Conservation (phyloP, 2,797 vertebrate species). For the Pipistrellus kuhlii region DNA sequence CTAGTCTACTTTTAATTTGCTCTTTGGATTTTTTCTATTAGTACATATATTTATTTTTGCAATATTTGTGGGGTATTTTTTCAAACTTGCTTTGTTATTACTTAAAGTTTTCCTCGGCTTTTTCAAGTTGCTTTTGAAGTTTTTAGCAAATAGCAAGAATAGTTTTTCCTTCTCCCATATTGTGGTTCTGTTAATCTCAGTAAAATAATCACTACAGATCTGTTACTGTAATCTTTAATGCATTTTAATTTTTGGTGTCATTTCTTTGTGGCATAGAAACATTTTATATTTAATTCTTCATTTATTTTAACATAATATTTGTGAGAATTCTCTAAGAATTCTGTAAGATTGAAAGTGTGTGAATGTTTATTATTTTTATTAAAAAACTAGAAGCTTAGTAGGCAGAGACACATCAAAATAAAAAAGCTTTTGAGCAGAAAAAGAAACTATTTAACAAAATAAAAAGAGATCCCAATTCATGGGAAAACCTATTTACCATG, state of each 20-base stretch:
- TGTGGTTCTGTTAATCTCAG: background rate
- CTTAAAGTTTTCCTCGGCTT: background rate
- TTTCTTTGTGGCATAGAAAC: background rate
- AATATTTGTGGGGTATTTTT: background rate
- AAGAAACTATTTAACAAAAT: too few species aligned
- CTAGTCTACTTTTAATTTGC: background rate
- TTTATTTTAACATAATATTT: background rate
- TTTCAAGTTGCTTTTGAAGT: background rate
- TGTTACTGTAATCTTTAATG: background rate
- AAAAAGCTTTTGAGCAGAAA: too few species aligned
- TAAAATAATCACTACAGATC: background rate
- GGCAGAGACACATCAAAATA: background rate
- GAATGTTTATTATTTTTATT: background rate
- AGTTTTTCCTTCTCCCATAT: background rate
- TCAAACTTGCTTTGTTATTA: background rate
- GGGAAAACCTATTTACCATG: too few species aligned
- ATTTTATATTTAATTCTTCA: background rate
- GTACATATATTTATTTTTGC: background rate
- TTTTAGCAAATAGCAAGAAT: background rate
- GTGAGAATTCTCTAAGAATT: background rate
- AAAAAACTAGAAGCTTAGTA: background rate
- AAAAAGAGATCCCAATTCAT: too few species aligned
- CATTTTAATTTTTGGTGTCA: background rate
- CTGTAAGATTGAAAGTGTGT: background rate
- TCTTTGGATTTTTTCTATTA: background rate